These are phyloP conservation scores for Meloidogyne hapla DNA, from an alignment of 1,140 invertebrate genomes.

Conservation along the genomic window DNA sequence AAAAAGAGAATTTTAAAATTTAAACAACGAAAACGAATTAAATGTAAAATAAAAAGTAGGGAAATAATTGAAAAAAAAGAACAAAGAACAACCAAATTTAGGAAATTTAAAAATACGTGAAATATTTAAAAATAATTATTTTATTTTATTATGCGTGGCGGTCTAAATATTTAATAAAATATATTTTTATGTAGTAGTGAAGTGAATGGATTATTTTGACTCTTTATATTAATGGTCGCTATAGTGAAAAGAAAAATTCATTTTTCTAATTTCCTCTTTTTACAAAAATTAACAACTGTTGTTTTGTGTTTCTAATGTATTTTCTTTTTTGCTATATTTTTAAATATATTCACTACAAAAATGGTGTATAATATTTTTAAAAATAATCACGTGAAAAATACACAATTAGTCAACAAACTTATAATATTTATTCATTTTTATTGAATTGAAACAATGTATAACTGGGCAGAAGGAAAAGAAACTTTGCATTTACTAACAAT, in stretches of 20 bases:
- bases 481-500: not conserved
- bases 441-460: not conserved
- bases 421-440: not conserved
- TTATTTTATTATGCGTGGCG: not conserved
- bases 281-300: conserved; percentile 2
- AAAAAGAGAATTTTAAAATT: too few species aligned
- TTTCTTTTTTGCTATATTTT: not conserved
- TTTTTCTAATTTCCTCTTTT: not conserved
- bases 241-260: not conserved
- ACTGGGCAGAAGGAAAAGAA: not conserved
- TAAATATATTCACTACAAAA: not conserved
- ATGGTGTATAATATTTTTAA: not conserved
- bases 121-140: not conserved
- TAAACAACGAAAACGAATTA: too few species aligned
- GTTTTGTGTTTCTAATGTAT: not conserved
- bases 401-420: not conserved
- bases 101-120: not conserved
- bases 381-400: not conserved
- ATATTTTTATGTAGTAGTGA: not conserved
- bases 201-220: not conserved
- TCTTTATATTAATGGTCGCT: not conserved
- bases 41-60: too few species aligned
- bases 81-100: not conserved
- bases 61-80: too few species aligned
- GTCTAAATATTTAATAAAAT: not conserved